Conservation (phyloP, 2,113 vertebrate species). For the Amphiprion percula region DNA sequence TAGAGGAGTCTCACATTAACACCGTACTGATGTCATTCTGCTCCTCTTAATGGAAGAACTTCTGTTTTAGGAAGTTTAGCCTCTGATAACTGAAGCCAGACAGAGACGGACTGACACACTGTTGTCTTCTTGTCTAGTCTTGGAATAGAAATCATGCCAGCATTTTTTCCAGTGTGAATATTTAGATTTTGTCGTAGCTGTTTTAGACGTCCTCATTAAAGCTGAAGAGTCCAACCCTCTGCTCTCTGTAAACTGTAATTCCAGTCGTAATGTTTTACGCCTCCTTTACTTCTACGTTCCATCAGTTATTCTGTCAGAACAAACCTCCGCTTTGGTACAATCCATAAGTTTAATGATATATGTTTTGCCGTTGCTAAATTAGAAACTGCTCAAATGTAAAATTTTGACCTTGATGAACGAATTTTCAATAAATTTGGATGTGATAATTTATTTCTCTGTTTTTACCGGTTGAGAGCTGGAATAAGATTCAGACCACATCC, state of each 20-base stretch:
- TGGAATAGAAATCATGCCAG: background rate
- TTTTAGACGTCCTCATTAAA: background rate
- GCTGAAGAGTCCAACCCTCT: slow-evolving; percentile 18
- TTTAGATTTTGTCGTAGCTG: background rate
- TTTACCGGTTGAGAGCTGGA: background rate
- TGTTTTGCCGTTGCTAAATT: background rate
- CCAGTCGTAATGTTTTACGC: slow-evolving; percentile 24
- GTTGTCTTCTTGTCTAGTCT: background rate
- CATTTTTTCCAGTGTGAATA: too few species aligned
- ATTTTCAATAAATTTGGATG: background rate
- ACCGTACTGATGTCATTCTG: too few species aligned
- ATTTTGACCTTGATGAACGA: background rate
- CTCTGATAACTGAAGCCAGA: too few species aligned
- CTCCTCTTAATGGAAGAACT: background rate
- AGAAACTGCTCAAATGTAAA: background rate
- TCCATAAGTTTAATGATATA: background rate
- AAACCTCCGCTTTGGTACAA: background rate
- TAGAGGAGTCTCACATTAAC: too few species aligned
- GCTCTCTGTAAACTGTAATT: slow-evolving; percentile 48
- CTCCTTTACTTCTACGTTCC: slow-evolving; percentile 11
- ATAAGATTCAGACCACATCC: background rate
- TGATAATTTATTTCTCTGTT: background rate
- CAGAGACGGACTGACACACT: too few species aligned
- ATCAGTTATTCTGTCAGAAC: slow-evolving; percentile 23
- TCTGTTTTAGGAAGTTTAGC: too few species aligned